phyloP scores from a whole-genome alignment of 1,140 invertebrate genomes.

The Neodiprion lecontei region DNA sequence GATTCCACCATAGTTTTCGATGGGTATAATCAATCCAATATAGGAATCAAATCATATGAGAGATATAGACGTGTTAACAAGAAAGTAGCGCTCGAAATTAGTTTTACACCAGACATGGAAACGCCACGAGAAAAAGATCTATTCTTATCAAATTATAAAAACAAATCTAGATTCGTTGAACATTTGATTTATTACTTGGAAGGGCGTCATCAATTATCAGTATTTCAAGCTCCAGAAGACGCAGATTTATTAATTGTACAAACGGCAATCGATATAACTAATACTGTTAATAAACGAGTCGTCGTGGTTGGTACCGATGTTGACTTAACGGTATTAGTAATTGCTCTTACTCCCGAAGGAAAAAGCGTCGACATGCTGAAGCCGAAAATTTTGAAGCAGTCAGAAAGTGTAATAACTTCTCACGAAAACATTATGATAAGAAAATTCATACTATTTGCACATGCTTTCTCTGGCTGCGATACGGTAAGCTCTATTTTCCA shows the following conservation, averaged over 20 bases:
- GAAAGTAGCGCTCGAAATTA: conserved; percentile 19
- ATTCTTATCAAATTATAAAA: conserved; percentile 22
- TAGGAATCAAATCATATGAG: background rate
- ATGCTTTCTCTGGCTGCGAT: conserved; percentile 28
- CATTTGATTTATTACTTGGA: conserved; percentile 14
- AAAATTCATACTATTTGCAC: conserved; percentile 28
- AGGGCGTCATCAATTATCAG: background rate
- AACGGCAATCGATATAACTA: conserved; percentile 18
- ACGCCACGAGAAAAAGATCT: conserved; percentile 12
- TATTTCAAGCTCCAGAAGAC: conserved; percentile 18
- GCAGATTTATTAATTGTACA: conserved; percentile 19
- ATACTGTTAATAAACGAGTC: conserved; percentile 2
- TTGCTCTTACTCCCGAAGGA: background rate
- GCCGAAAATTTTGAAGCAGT: conserved; percentile 5
- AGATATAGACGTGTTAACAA: conserved; percentile 21
- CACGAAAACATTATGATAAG: conserved; percentile 11
- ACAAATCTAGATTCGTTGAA: conserved; percentile 25
- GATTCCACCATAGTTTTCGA: no score
- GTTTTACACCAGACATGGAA: conserved; percentile 16
- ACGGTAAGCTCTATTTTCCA: conserved; percentile 19
- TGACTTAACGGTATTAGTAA: conserved; percentile 18
- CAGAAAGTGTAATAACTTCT: conserved; percentile 15
- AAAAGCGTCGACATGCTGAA: conserved; percentile 17
- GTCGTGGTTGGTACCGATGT: conserved; percentile 26
- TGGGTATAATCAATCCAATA: no score